phyloP scores from a whole-genome alignment of 2,113 vertebrate genomes.

The Eudorcas thomsonii region DNA sequence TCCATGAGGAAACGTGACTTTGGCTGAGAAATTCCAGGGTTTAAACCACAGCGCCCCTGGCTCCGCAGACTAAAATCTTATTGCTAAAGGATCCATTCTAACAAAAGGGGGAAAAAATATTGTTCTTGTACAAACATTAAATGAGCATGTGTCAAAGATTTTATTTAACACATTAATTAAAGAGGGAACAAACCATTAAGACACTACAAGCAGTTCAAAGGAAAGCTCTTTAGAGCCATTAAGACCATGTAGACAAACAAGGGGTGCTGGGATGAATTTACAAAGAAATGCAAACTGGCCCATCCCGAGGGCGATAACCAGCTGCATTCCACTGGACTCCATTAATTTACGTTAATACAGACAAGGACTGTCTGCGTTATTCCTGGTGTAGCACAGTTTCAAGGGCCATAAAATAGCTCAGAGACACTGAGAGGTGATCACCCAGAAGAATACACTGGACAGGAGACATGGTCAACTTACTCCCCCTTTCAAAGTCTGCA shows the following conservation, averaged over 20 bases:
- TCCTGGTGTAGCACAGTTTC: not conserved
- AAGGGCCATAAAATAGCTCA: not conserved
- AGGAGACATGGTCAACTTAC: not conserved
- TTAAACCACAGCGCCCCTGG: not conserved
- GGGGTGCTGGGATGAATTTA: not conserved
- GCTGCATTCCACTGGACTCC: not conserved
- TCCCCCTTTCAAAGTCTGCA: not conserved
- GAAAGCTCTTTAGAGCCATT: not conserved
- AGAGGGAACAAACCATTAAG: not conserved
- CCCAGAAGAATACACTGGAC: not conserved
- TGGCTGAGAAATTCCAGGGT: not conserved
- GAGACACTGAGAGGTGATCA: not conserved
- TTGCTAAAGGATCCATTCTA: not conserved
- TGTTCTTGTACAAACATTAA: not conserved
- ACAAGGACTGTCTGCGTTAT: not conserved
- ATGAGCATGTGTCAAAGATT: not conserved
- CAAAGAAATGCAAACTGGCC: not conserved
- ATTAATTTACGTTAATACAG: not conserved
- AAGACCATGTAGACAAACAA: not conserved
- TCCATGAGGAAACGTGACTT: not conserved
- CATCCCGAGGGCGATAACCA: not conserved
- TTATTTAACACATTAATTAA: not conserved
- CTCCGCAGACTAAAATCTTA: not conserved
- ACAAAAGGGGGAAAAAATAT: not conserved
- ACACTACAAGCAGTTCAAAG: not conserved